Base-by-base conservation (phyloP, 2,113 vertebrate species). In the Equus przewalskii region DNA sequence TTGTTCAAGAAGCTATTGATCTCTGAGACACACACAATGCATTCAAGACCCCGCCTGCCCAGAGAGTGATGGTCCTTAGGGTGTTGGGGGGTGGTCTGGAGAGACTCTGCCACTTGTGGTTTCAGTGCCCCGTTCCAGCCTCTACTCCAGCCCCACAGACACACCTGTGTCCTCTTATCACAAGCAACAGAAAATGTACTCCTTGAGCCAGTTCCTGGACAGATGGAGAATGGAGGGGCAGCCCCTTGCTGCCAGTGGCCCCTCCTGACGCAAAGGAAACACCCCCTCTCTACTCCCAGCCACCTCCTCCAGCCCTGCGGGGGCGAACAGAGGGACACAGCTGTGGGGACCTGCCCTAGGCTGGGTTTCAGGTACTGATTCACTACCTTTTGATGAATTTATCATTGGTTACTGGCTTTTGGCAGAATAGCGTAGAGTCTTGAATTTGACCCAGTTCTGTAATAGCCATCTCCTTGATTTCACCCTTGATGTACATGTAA, bases 321-420 rank as follows among this genome's bases (percentile, higher is more conserved):
- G 15, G 16, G 5, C 1, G 0, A 72, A 90, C 65, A 65, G 62
- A 14, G 33, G 72, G 15, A 33, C 65, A 72, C 1, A 44, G 65
- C 69, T 84, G 6, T 28, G 46, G 12, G 58, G 22, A 91, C 22
- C 86, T 82, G 65, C 82, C n/a, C 28, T 26, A 54, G 73, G 67
- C 13, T 26, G 1, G 12, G 46, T 41, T 60, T 46, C 51, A 30
- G 28, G 46, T 46, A 56, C 44, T 73, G 75, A 88, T 28, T 22
- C 69, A 76, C 56, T 33, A 91, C 18, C 33, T 82, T 67, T 56
- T 82, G 36, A 93, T 70, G 60, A 70, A 76, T 26, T 11, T 80
- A 41, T 85, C 24, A 22, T 19, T 73, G 30, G 73, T 28, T 75
- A 80, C 16, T 82, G 94, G 65, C 76, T 95, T 92, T 84, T 78